Base-by-base conservation (phyloP, 2,113 vertebrate genomes). In the Callaeas wilsoni region DNA sequence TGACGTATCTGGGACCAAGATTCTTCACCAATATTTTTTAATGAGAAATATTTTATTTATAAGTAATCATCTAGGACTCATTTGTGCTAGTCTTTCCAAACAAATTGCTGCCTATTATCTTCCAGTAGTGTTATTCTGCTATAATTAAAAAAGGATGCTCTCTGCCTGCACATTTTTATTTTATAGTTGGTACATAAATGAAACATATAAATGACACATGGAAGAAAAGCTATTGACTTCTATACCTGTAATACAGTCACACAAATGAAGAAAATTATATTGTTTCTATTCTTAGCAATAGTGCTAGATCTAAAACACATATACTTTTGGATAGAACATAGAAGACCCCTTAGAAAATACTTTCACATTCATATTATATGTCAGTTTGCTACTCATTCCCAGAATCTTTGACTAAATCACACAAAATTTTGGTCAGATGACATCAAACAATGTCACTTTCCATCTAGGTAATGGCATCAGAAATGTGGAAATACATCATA, bases 31-130 rank as follows among this genome's bases (percentile, higher is more conserved):
- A 79, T 76, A 75, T 16, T 79, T 94, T 81, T 87, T 63, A 94
- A 87, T 79, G 44, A 91, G 78, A 84, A 87, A 93, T 93, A 87
- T 52, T 94, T 89, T 89, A 93, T 93, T 95, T 91, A 85, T 65
- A 82, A 87, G 32, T 76, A 82, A 94, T 53, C 70, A 96, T 53
- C 62, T 65, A 87, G 69, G 74, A 79, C 20, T 82, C 46, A 87
- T 91, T 95, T 87, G 27, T 87, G 64, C 26, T 60, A 64, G 32
- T 68, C 62, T 74, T 82, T 87, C 60, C 47, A 94, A 92, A 35
- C 63, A 93, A 94, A 93, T 87, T 90, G 60, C 49, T 92, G 59
- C 6, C n/a, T 87, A 68, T 75, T 89, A 82, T 74, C 67, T 92
- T 55, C 29, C 9, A 3, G 41, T 78, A 75, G 35, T 60, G 44